Evolutionary conservation across 2,113 vertebrate genomes (phyloP).

Genomic region (Rhinolophus sinicus): DNA sequence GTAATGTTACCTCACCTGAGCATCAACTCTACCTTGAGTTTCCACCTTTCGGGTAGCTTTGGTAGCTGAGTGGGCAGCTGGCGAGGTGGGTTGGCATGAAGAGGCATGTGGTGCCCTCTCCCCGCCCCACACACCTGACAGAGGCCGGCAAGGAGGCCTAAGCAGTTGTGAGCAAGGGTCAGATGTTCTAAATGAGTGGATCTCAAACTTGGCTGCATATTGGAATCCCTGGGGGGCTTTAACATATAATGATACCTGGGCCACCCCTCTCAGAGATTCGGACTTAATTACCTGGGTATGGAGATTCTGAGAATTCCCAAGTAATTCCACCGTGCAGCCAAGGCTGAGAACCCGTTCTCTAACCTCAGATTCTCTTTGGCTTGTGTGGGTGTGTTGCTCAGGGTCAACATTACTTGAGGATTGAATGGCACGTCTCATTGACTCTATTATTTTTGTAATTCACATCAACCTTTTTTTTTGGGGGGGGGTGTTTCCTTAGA

Average conservation of each 20-base stretch:
- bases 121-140: not conserved
- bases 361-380: not conserved
- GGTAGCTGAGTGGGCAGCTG: not conserved
- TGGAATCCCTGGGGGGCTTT: not conserved
- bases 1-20: not conserved
- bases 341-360: not conserved
- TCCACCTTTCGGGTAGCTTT: not conserved
- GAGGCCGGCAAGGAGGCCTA: not conserved
- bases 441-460: constrained; percentile 14
- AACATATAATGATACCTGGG: not conserved
- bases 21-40: not conserved
- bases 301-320: not conserved
- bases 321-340: not conserved
- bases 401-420: not conserved
- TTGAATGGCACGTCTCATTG: not conserved
- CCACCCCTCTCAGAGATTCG: not conserved
- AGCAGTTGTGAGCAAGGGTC: not conserved
- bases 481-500: not conserved
- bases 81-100: not conserved
- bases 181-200: not conserved
- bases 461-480: not conserved
- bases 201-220: not conserved
- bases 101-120: not conserved
- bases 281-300: not conserved
- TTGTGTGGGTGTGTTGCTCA: not conserved